Conservation (phyloP, 2,113 vertebrate species). For the Lagenorhynchus albirostris region DNA sequence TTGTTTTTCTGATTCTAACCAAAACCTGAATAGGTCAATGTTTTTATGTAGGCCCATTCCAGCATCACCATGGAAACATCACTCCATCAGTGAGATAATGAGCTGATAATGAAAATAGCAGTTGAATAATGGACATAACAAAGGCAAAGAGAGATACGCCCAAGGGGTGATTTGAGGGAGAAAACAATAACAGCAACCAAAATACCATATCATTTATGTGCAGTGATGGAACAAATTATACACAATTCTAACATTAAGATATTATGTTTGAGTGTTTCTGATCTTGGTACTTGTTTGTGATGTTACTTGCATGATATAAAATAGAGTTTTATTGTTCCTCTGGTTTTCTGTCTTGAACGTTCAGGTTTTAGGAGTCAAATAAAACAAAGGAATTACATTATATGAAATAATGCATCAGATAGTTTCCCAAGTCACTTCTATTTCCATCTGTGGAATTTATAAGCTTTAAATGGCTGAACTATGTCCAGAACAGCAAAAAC, state of each 20-base stretch:
- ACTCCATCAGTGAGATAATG: not conserved
- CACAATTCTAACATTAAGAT: not conserved
- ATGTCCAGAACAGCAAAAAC: not conserved
- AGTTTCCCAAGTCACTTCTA: not conserved
- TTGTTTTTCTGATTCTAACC: not conserved
- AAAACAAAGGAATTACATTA: not conserved
- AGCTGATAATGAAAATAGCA: not conserved
- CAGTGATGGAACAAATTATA: not conserved
- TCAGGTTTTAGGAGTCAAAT: not conserved
- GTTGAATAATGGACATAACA: not conserved
- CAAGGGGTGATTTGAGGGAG: not conserved
- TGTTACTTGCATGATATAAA: not conserved
- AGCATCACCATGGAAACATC: not conserved
- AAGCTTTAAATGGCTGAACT: not conserved
- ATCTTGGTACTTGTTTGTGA: not conserved
- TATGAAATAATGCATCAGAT: not conserved
- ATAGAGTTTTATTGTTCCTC: not conserved
- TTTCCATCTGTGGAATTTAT: not conserved
- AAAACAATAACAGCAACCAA: not conserved
- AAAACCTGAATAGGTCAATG: not conserved
- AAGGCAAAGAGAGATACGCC: not conserved
- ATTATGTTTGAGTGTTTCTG: not conserved
- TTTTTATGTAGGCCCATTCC: not conserved
- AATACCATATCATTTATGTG: not conserved
- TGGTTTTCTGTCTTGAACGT: not conserved